Base-by-base conservation (phyloP, 1,140 invertebrate genomes). In the Saccostrea cuccullata region DNA sequence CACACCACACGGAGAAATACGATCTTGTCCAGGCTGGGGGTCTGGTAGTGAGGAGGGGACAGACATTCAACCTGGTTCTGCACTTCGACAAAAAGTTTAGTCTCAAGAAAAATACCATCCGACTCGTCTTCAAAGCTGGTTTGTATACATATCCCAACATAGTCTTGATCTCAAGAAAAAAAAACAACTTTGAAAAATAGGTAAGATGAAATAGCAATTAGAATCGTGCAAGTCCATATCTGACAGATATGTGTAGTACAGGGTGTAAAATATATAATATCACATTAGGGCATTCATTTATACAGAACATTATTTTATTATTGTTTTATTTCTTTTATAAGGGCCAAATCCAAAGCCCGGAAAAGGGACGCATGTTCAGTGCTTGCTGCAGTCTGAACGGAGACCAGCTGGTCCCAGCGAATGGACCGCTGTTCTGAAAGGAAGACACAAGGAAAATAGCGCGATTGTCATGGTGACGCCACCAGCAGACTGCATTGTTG, bases 301-400 rank as follows among this genome's bases (percentile, higher is more conserved):
- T 47, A 2, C 30, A 36, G 30, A 36, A 36, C 30, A 36, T 36
- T 36, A 36, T 36, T 36, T 36, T 36, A 36, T 36, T 1, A 36
- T 36, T 36, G 30, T 36, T 1, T 36, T 1, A 36, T 47, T 47
- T 47, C 1, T 47, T 47, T 47, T 47, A 47, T 9, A 47, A 89
- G 89, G 89, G n/a, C 47, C 83, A 30, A 86, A 82, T 40, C 89
- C 89, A 30, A 85, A 84, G 36, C 89, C 89, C 3, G 89, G 89
- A n/a, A 87, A 85, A 55, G 89, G 89, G 9, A 89, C 86, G 15
- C 89, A 89, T 86, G 86, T 89, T 8, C 86, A 89, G 55, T 89
- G 86, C 60, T 12, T 85, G 8, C 30, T 89, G 6, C 77, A 70
- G 26, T 82, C 86, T 2, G 84, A 77, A 36, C 11, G 70, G 8